Base-by-base conservation (phyloP, 2,888 invertebrate genomes). In the Hirtodrosophila trivittata region DNA sequence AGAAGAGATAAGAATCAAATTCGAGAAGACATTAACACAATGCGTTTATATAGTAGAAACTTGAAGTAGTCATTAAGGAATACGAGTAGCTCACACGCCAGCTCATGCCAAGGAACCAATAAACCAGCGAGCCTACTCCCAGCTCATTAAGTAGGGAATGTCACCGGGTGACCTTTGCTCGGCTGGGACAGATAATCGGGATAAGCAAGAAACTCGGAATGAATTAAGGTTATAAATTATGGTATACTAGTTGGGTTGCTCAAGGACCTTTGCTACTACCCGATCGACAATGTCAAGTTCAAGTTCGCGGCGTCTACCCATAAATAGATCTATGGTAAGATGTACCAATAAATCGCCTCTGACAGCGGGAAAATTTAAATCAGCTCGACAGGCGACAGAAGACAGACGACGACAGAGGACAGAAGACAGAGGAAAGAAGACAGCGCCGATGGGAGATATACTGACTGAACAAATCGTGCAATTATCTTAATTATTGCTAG, bases 401-500 rank as follows among this genome's bases (percentile, higher is more conserved):
- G 39, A 49, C 52, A 47, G 43, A 32, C 5, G 28, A n/a, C 28
- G 9, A 4, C 28, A 10, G 60, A 35, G 21, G 42, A 63, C 47
- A 52, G 21, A 42, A 38, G 37, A 49, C 54, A 49, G 47, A 32
- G 64, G 5, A 21, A 5, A 21, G 18, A 21, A 21, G 18, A 21
- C 5, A 9, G 30, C 65, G 54, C 42, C 33, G 1, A 21, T 12
- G 35, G 14, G 10, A 25, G 25, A 59, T 9, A 26, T 33, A 9
- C 5, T n/a, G 16, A 46, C 39, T n/a, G 46, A 45, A 41, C 49
- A 60, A 30, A 57, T 69, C 18, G 49, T 9, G 58, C 58, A 75
- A 83, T 77, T 80, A 77, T 84, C 85, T 72, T 68, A 67, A 75
- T 77, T 75, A 73, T 73, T 41, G 52, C 58, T 46, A 77, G 30